Conservation (phyloP, 2,888 invertebrate genomes). For the Augochlorella aurata region DNA sequence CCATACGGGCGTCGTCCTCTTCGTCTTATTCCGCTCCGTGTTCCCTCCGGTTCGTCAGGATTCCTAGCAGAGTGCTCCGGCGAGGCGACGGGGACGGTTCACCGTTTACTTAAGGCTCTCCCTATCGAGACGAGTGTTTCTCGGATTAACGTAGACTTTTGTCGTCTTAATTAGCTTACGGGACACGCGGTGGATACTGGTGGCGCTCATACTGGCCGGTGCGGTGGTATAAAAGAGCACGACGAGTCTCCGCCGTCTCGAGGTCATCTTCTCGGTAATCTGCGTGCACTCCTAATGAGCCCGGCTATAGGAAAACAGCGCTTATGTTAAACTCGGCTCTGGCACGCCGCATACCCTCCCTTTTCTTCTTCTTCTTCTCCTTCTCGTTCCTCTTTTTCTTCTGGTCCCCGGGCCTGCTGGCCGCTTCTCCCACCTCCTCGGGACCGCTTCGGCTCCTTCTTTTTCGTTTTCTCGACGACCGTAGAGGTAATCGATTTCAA, state of each 20-base stretch:
- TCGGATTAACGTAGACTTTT: slow-evolving; percentile 75
- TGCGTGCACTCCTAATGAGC: slow-evolving; percentile 73
- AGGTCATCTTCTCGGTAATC: slow-evolving; percentile 74
- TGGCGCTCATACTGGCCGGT: slow-evolving; percentile 61
- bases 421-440: slow-evolving; percentile 5
- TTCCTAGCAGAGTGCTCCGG: slow-evolving; percentile 33
- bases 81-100: slow-evolving; percentile 18
- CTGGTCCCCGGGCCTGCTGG: slow-evolving; percentile 17
- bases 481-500: slow-evolving; percentile 64
- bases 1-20: neutral
- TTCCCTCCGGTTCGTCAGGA: slow-evolving; percentile 37
- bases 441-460: slow-evolving; percentile 23
- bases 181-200: slow-evolving; percentile 65
- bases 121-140: slow-evolving; percentile 70
- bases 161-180: slow-evolving; percentile 79
- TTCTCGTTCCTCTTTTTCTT: slow-evolving; percentile 43
- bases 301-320: slow-evolving; percentile 69
- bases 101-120: slow-evolving; percentile 53
- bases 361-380: slow-evolving; percentile 48
- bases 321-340: slow-evolving; percentile 71
- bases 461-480: slow-evolving; percentile 18
- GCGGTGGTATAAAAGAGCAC: slow-evolving; percentile 61
- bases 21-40: slow-evolving; percentile 26
- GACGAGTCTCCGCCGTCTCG: slow-evolving; percentile 66
- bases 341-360: slow-evolving; percentile 62